These are phyloP conservation scores for Myzus persicae DNA, from an alignment of 1,140 invertebrate genomes.

Conservation along the genomic window DNA sequence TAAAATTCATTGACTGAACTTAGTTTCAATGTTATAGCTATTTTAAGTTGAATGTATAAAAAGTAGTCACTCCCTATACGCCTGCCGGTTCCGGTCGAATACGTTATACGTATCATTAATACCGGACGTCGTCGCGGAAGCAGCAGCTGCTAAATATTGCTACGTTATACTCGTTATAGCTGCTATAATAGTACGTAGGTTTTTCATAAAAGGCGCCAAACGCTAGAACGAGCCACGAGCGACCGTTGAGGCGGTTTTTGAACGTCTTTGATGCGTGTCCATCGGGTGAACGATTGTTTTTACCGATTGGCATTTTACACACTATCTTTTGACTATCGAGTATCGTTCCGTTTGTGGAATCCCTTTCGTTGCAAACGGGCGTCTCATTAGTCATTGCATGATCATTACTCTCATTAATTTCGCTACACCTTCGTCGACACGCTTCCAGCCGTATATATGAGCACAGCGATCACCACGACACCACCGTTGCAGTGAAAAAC, in stretches of 20 bases:
- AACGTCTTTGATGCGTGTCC: neutral
- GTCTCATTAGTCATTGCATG: neutral
- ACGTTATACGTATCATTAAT: no score
- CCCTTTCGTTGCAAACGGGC: neutral
- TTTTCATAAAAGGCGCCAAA: neutral
- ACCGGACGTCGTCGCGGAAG: no score
- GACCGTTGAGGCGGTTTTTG: neutral
- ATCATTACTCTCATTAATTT: neutral
- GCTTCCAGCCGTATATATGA: neutral
- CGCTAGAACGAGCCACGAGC: neutral
- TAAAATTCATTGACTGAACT: no score
- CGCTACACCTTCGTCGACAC: neutral
- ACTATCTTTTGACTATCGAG: neutral
- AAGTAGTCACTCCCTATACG: no score
- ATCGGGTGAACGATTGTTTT: neutral
- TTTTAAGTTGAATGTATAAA: no score
- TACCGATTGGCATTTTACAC: neutral
- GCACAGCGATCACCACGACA: neutral
- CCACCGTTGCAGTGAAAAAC: neutral
- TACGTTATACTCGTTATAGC: no score
- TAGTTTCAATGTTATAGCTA: no score
- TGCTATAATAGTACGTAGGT: no score
- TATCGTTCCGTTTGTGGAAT: neutral
- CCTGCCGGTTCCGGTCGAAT: no score
- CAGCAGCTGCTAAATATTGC: no score